These are phyloP conservation scores for Tanytarsus gracilentus DNA, from an alignment of 2,888 invertebrate genomes.

Conservation along the genomic window DNA sequence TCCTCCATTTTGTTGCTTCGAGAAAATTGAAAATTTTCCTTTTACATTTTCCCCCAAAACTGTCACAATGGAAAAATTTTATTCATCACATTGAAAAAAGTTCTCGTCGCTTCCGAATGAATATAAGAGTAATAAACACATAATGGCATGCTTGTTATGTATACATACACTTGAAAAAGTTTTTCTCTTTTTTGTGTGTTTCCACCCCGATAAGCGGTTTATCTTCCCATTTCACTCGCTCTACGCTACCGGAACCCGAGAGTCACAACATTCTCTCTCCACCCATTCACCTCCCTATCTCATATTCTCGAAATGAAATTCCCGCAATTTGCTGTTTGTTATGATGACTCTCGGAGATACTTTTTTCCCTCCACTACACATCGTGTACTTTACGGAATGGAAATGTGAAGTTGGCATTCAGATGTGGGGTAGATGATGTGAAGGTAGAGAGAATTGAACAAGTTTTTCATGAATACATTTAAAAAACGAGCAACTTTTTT, in stretches of 20 bases:
- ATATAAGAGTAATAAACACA: conserved; percentile 22
- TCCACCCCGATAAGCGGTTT: conserved; percentile 36
- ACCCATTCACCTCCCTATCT: neutral
- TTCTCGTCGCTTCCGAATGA: neutral
- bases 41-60: no score
- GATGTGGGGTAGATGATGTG: no score
- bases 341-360: neutral
- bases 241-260: neutral
- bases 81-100: neutral
- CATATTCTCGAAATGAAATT: neutral
- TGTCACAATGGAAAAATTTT: neutral
- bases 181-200: conserved; percentile 22
- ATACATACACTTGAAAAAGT: conserved; percentile 24
- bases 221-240: conserved; percentile 34
- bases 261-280: neutral
- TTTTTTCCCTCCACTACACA: neutral
- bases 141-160: conserved; percentile 24
- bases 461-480: no score
- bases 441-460: no score
- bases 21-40: neutral
- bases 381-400: neutral
- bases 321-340: conserved; percentile 15
- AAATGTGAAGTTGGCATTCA: no score
- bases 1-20: neutral
- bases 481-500: no score